Base-by-base conservation (phyloP, 2,888 invertebrate genomes). In the Eremobia ochroleuca region DNA sequence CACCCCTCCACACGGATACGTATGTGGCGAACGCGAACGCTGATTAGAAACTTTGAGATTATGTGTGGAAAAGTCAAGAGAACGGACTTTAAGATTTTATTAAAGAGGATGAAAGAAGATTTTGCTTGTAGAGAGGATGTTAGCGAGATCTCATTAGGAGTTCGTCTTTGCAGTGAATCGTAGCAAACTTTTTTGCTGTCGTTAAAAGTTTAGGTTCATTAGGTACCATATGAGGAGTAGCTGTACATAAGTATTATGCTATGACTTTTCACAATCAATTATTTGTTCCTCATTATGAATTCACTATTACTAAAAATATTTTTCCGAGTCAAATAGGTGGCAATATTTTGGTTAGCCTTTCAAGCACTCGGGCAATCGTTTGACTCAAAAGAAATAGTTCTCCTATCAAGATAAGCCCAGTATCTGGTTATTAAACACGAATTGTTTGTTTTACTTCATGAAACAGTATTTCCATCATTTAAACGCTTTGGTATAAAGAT, bases 41-140 rank as follows among this genome's bases (percentile, higher is more conserved):
- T 85, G 83, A 83, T 85, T 82, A 83, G 66, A 83, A 82, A 82
- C 79, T 82, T 85, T 74, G 62, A 83, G 78, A 76, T 76, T 82
- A 77, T 77, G 77, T 73, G 66, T 55, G 46, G 58, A 46, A 73
- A 83, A 73, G 74, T 85, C 79, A 62, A 65, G 43, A 79, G 58
- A 69, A 82, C 58, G 79, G 73, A 81, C 79, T 86, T 79, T 59
- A 75, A 79, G 64, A 74, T 88, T 76, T 84, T 77, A 80, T 83
- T 87, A 82, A 72, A 73, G 40, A 69, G 64, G 81, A 64, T 64
- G 59, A 70, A 72, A 70, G 55, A 87, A 82, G 49, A 55, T 76
- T 69, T 34, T 28, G 18, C 40, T 73, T 78, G 64, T 68, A 37
- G 55, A 34, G 46, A 65, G 55, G n/a, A 73, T 59, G 73, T 79